These are phyloP conservation scores for Coelinius sp. DNA, from an alignment of 2,888 invertebrate genomes.

Conservation along the genomic window DNA sequence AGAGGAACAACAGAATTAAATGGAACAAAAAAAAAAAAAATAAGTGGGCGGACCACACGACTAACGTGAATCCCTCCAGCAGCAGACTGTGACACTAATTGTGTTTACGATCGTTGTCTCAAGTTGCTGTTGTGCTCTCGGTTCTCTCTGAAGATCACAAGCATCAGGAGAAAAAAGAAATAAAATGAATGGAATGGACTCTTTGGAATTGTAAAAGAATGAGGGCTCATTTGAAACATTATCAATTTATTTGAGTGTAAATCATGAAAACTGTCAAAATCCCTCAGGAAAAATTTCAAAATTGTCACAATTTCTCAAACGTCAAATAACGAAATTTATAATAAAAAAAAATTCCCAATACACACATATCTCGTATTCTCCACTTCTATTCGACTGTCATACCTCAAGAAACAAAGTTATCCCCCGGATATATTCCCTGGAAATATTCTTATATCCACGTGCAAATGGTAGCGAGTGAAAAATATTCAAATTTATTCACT, in stretches of 20 bases:
- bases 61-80: not conserved
- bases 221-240: not conserved
- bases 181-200: not conserved
- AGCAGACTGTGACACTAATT: conserved; percentile 58
- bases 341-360: not conserved
- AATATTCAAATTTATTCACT: conserved; percentile 40
- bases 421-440: not conserved
- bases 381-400: not conserved
- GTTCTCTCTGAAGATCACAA: not conserved
- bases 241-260: no score
- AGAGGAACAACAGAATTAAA: not conserved
- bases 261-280: not conserved
- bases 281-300: not conserved
- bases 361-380: not conserved
- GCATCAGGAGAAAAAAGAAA: not conserved
- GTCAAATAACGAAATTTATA: not conserved
- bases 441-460: not conserved
- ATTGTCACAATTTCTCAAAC: not conserved
- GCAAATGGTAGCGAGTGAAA: not conserved
- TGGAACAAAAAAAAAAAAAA: conserved; percentile 42
- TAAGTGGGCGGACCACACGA: conserved; percentile 30
- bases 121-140: conserved; percentile 20
- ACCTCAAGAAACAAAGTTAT: conserved; percentile 25
- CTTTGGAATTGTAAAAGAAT: not conserved
- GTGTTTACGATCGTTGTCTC: conserved; percentile 60